These are phyloP conservation scores for Xestia rhomboidea DNA, from an alignment of 2,888 invertebrate species.

Conservation along the genomic window DNA sequence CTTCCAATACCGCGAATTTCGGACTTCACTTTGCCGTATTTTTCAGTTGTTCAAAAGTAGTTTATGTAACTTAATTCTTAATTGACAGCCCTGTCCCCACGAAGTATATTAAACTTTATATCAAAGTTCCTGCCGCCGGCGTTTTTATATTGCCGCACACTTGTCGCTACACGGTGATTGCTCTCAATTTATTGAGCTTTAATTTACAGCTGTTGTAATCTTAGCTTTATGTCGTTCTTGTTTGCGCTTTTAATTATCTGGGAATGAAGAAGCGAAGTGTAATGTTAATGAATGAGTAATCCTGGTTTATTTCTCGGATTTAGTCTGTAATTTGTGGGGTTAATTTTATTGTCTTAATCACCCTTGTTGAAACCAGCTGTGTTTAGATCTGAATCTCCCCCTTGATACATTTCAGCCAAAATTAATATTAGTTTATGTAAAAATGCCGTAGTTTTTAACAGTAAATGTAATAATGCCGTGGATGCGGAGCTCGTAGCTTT, in stretches of 20 bases:
- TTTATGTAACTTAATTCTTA: background rate
- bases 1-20: background rate
- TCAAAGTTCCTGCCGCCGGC: conserved; percentile 30
- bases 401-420: background rate
- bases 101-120: conserved; percentile 42
- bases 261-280: conserved; percentile 27
- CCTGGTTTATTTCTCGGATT: conserved; percentile 6
- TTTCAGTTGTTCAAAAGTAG: background rate
- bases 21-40: background rate
- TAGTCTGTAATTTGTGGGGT: background rate
- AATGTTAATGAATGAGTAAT: background rate
- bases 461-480: no score
- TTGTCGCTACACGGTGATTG: conserved; percentile 48
- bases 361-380: background rate
- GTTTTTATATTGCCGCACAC: conserved; percentile 48
- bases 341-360: background rate
- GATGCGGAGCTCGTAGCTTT: no score
- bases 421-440: no score
- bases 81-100: conserved; percentile 41
- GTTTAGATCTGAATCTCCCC: background rate
- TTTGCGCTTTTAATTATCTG: conserved; percentile 37
- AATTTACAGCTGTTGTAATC: conserved; percentile 30
- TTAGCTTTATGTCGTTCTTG: conserved; percentile 26
- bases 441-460: no score
- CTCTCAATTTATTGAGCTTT: conserved; percentile 47